Percentiles rank a stretch among this genome's conserved stretches.
These are phyloP conservation scores for Phoxinus dragarum DNA, from an alignment of 2,797 vertebrate genomes.

Conservation along the genomic window DNA sequence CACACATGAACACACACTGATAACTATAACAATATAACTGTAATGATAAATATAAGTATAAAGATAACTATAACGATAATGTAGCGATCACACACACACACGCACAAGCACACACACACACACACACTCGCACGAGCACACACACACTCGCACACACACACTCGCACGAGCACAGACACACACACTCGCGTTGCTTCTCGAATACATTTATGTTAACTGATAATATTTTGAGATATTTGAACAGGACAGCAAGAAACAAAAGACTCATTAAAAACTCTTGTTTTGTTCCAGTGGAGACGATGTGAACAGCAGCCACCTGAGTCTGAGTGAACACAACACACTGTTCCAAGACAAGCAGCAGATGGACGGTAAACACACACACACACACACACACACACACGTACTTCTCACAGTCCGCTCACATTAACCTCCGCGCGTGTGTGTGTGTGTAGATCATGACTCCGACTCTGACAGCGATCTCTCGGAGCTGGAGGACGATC, in stretches of 20 bases:
- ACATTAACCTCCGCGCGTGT: slow-evolving; percentile 9
- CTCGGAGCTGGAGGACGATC: slow-evolving; percentile 89
- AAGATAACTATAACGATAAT: fast-evolving
- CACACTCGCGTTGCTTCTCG: not conserved
- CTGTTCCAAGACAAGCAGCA: slow-evolving; percentile 83
- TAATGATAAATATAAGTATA: too few relatives aligned
- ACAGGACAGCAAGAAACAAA: not conserved
- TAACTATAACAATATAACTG: too few relatives aligned
- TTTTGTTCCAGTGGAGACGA: slow-evolving; percentile 83
- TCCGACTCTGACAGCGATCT: slow-evolving; percentile 94
- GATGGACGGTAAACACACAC: slow-evolving; percentile 74
- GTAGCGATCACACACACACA: too few relatives aligned
- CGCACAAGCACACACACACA: too few relatives aligned
- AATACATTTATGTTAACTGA: not conserved
- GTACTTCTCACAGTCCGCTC: slow-evolving; percentile 4
- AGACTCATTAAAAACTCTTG: not conserved
- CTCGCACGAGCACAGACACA: too few relatives aligned
- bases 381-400: slow-evolving; percentile 9
- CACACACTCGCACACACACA: too few relatives aligned
- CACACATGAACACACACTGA: too few relatives aligned
- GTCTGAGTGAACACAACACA: slow-evolving; percentile 80
- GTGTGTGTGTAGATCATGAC: slow-evolving; percentile 79
- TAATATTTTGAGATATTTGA: not conserved
- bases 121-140: too few relatives aligned
- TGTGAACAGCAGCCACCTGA: slow-evolving; percentile 82